Percentiles rank a stretch among this genome's conserved stretches.
These are phyloP conservation scores for Zosterops borbonicus DNA, from an alignment of 2,113 vertebrate species.

Conservation along the genomic window DNA sequence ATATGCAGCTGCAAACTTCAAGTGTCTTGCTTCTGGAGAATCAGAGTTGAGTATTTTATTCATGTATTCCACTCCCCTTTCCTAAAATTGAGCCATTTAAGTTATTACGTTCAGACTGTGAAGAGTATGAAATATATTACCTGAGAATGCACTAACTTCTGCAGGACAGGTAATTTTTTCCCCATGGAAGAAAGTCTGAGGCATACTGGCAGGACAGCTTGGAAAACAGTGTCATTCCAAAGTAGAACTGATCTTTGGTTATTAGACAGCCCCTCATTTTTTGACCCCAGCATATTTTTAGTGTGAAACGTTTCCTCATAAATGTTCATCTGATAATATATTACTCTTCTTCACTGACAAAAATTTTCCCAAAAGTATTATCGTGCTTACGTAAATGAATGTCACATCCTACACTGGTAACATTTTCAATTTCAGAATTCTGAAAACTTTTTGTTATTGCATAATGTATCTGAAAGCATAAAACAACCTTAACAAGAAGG, in stretches of 20 bases:
- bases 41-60: conserved; percentile 72
- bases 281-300: not conserved
- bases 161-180: not conserved
- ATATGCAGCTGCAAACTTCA: conserved; percentile 79
- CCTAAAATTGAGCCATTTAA: conserved; percentile 56
- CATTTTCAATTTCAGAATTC: not conserved
- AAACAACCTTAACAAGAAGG: not conserved
- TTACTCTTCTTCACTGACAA: not conserved
- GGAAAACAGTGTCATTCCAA: not conserved
- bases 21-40: conserved; percentile 64
- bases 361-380: not conserved
- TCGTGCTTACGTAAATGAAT: not conserved
- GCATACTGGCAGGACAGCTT: not conserved
- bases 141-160: not conserved
- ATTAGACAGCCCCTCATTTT: not conserved
- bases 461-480: not conserved
- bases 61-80: conserved; percentile 79
- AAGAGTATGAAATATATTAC: not conserved
- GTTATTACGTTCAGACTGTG: not conserved
- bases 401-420: not conserved
- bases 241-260: not conserved
- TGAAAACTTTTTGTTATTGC: not conserved
- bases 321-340: not conserved
- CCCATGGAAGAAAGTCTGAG: not conserved
- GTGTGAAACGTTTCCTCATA: not conserved